Conservation (phyloP, 2,888 invertebrate genomes). For the Xestia ashworthii region DNA sequence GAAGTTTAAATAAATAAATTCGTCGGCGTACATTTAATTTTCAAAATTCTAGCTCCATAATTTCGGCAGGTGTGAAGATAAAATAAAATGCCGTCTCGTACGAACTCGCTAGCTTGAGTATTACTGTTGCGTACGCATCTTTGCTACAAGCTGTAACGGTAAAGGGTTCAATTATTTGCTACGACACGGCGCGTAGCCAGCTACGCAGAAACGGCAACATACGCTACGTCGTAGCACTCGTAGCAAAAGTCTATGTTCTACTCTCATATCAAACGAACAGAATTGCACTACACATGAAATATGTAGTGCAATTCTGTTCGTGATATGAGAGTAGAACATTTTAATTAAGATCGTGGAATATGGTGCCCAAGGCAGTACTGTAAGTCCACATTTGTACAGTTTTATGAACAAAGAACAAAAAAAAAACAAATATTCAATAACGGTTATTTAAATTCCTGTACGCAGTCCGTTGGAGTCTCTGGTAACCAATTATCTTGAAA, state of each 20-base stretch:
- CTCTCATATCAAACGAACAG: no score
- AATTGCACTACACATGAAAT: no score
- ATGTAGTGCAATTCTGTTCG: not conserved
- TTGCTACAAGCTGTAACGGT: conserved; percentile 9
- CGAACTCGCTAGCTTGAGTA: no score
- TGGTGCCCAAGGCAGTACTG: not conserved
- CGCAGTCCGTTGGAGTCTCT: not conserved
- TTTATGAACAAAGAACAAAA: not conserved
- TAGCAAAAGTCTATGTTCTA: not conserved
- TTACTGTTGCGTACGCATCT: not conserved
- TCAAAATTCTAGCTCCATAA: no score
- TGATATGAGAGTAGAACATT: not conserved
- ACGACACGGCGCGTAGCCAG: conserved; percentile 16
- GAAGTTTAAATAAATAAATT: not conserved
- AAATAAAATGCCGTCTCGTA: not conserved
- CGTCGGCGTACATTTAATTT: not conserved
- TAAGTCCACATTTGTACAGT: not conserved
- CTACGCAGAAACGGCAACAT: not conserved
- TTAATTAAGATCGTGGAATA: not conserved
- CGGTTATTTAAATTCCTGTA: not conserved
- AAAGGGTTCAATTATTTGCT: not conserved
- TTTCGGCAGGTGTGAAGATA: conserved; percentile 1
- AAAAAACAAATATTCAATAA: not conserved
- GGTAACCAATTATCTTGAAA: conserved; percentile 18
- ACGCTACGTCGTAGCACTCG: conserved; percentile 46